Evolutionary conservation across 1,140 invertebrate species (phyloP), one percentile per base, ranked within the genome.

Genomic region (Hylaeus anthracinus): DNA sequence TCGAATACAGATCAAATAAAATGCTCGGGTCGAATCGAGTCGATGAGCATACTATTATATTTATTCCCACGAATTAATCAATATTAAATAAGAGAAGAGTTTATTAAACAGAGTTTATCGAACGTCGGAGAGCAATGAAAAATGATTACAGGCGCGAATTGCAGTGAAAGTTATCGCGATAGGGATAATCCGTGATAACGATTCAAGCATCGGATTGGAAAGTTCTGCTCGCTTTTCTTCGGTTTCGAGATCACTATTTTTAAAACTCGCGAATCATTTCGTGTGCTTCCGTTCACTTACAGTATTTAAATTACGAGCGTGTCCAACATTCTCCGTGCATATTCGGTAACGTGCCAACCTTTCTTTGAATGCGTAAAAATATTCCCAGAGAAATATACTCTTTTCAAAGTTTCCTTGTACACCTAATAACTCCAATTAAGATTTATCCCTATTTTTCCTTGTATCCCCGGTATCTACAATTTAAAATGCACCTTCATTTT

Each of bases 151-250:
- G 2, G 4, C 12, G 14, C 58, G 56, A 63, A 39, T 63, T 63
- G 39, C 43, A 9, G 26, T 63, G 45, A 72, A 72, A 72, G 71
- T 73, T n/a, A 5, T 45, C 41, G 9, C 10, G 15, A 45, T 10
- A 43, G 58, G n/a, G 45, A n/a, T 41, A 56, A 61, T 58, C 26
- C 64, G 56, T 14, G n/a, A 37, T 55, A n/a, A 63, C 39, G 61
- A 63, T n/a, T n/a, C 26, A 14, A 41, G 58, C 37, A 37, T 14
- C 41, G 43, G 56, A n/a, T 45, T 9, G 37, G 15, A 65, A 70
- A 70, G 37, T 71, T 78, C 75, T 63, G 74, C 48, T n/a, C 66
- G 65, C 41, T 71, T 78, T 61, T 77, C 66, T 39, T 69, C 26
- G 56, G 15, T 60, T 70, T 48, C 26, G 55, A 69, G 56, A 69